Base-by-base conservation (phyloP, 2,888 invertebrate genomes). In the Cheilosia variabilis region DNA sequence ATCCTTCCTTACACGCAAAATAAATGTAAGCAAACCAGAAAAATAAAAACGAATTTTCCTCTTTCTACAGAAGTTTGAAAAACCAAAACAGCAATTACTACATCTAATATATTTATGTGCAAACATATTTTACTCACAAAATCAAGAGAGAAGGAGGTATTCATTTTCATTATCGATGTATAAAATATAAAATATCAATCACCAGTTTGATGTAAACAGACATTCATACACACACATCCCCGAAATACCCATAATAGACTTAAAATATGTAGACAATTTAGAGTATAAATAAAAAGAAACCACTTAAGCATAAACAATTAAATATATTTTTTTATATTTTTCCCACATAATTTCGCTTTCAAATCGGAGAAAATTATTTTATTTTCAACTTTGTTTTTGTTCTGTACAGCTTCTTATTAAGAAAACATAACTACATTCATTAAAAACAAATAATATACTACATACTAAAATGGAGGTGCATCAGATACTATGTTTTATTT, bases 391-490 rank as follows among this genome's bases (percentile, higher is more conserved):
- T 45, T 15, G 47, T 1, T 24, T 62, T 66, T 22, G 4, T 58
- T 60, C 27, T 82, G 65, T 77, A 72, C 65, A 78, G 72, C 60
- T 78, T 47, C 55, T 78, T 41, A 53, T 43, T 19, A 27, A 52
- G 52, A 60, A 58, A 19, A 52, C 15, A 52, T 52, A 27, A 22
- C 37, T 55, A 75, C 41, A 75, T 41, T 57, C 19, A 47, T 47
- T 9, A 9, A 75, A 57, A 43, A 13, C 41, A 63, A 76, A 43
- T 17, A 17, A 63, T 47, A 72, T 69, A 81, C 77, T 65, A 71
- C 24, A 77, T 57, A 83, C 78, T 83, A 79, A 65, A 37, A 84
- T 19, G 84, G 84, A 84, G 84, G 84, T 84, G 75, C 80, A 84
- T 80, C 63, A 75, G 75, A 80, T 80, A 84, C 80, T 84, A 84